Base-by-base conservation (phyloP, 2,888 invertebrate genomes). In the Nematopogon swammerdamellus region DNA sequence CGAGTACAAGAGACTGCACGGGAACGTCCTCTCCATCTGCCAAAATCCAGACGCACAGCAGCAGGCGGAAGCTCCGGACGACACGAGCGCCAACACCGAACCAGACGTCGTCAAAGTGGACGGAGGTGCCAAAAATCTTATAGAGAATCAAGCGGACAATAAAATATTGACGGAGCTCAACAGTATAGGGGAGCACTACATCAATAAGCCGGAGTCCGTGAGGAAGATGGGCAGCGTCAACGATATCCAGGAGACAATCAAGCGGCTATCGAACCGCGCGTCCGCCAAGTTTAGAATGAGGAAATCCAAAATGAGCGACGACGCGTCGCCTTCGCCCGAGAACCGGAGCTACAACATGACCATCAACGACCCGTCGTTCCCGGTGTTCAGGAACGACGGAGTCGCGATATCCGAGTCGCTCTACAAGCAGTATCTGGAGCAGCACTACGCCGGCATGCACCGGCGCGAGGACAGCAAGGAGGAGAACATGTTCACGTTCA, bases 331-430 rank as follows among this genome's bases (percentile, higher is more conserved):
- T 2, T 64, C 70, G 0, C 68, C 70, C 1, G 74, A 74, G 46
- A 62, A 62, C n/a, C 53, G 65, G 30, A 71, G 73, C 36, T 80
- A 80, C 50, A 85, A 82, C 20, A 84, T 86, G 62, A 90, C 91
- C 0, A 89, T 92, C 49, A 85, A 88, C 45, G 92, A 92, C 67
- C 92, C 92, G 1, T 81, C 81, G 52, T 89, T 86, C 74, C 92
- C 92, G 0, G 84, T 90, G 18, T 89, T 91, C 58, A 85, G 87
- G 60, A 81, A 82, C 52, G 87, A 91, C 56, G 91, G 91, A 0
- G 82, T 86, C 46, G 85, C 87, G 4, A 86, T 88, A 51, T 91
- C 92, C 0, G 85, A 85, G 54, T 85, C 84, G 5, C 71, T 91
- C 1, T 90, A 88, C 63, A 85, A 87, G 57, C 83, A 88, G 57